Evolutionary conservation across 2,797 vertebrate species (phyloP).

Genomic region (Lagodon rhomboides): DNA sequence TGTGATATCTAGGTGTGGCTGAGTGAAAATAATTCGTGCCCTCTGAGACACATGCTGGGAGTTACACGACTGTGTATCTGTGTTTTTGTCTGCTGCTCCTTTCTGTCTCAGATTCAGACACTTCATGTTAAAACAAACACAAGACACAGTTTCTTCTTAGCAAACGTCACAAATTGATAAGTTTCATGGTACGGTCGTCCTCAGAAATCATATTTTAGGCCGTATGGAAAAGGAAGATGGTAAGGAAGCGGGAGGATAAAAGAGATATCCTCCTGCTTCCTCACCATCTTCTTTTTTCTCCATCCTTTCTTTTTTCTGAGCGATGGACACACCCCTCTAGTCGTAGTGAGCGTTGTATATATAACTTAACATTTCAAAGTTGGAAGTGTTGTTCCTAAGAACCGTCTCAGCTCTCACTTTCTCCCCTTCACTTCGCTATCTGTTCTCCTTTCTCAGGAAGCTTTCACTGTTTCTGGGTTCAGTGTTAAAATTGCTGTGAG

Average conservation of each 20-base stretch:
- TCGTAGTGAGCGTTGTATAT: no score
- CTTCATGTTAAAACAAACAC: neutral
- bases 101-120: neutral
- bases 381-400: no score
- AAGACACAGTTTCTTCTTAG: neutral
- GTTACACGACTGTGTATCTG: slow-evolving; percentile 26
- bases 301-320: neutral
- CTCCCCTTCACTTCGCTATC: no score
- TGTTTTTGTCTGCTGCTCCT: neutral
- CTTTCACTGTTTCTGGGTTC: no score
- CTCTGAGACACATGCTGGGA: slow-evolving; percentile 26
- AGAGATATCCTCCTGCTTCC: no score
- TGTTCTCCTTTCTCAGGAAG: no score
- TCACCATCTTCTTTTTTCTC: neutral
- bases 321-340: neutral
- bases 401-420: no score
- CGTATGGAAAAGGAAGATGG: no score
- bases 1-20: slow-evolving; percentile 43
- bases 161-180: neutral
- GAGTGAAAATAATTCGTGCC: slow-evolving; percentile 42
- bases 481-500: no score
- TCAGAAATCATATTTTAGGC: no score
- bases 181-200: neutral
- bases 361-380: no score
- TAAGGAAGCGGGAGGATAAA: no score